Conservation (phyloP, 2,888 invertebrate genomes). For the Balanococcus diminutus region DNA sequence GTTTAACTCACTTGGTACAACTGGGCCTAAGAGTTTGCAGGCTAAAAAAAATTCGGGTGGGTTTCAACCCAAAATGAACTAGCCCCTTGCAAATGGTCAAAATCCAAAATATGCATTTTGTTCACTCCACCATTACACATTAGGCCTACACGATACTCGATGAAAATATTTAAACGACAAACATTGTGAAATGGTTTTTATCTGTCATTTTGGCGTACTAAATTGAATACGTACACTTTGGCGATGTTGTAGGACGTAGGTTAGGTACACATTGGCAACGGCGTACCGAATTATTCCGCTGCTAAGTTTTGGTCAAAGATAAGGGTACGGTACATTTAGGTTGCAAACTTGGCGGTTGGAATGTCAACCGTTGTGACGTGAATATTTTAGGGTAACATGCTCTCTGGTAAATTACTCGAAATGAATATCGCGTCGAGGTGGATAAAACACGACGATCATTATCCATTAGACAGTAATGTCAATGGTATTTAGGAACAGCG, state of each 20-base stretch:
- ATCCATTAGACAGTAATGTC: constrained; percentile 49
- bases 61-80: too few species aligned
- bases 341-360: constrained; percentile 8
- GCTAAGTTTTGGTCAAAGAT: constrained; percentile 25
- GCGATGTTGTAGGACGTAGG: too few species aligned
- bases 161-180: neutral
- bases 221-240: neutral
- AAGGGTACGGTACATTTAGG: constrained; percentile 13
- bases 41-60: too few species aligned
- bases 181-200: neutral
- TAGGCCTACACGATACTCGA: neutral
- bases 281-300: neutral
- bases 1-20: too few species aligned
- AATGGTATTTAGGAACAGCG: constrained; percentile 39
- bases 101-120: too few species aligned
- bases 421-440: constrained; percentile 15
- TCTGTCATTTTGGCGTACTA: neutral
- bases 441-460: constrained; percentile 44
- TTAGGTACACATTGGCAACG: neutral
- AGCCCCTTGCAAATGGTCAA: too few species aligned
- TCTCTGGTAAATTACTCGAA: neutral
- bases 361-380: constrained; percentile 34
- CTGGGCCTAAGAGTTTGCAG: too few species aligned
- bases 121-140: too few species aligned
- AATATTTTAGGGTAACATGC: constrained; percentile 3